Evolutionary conservation across 2,888 invertebrate genomes (phyloP).

Genomic region (Beris morrisii): DNA sequence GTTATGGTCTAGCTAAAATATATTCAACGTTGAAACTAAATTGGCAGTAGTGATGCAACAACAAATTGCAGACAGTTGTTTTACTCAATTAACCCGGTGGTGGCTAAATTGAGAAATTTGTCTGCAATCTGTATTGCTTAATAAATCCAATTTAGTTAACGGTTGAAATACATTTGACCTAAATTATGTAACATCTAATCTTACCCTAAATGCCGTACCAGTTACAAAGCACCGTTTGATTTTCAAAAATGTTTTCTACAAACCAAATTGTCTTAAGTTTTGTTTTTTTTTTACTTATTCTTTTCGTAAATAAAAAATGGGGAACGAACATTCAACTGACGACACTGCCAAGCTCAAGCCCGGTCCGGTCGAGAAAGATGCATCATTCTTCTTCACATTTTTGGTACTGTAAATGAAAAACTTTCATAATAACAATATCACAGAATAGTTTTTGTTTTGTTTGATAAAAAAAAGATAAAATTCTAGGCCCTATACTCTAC

Average conservation of each 20-base stretch:
- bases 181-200: too few relatives aligned
- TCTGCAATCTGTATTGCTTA: too few relatives aligned
- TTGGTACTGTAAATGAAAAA: conserved; percentile 57
- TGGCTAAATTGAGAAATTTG: too few relatives aligned
- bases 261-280: conserved; percentile 15
- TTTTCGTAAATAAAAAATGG: conserved; percentile 29
- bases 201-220: neutral
- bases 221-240: neutral
- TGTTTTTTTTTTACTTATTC: neutral
- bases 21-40: neutral
- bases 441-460: conserved; percentile 36
- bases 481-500: neutral
- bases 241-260: conserved; percentile 7
- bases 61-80: neutral
- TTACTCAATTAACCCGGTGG: too few relatives aligned
- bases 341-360: conserved; percentile 37
- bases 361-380: conserved; percentile 38
- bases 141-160: too few relatives aligned
- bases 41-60: neutral
- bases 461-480: conserved; percentile 25
- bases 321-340: conserved; percentile 32
- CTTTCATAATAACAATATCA: conserved; percentile 50
- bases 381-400: conserved; percentile 39
- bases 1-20: too few relatives aligned
- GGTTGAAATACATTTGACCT: too few relatives aligned